Conservation (phyloP, 2,113 vertebrate species). For the Myiozetetes cayanensis region DNA sequence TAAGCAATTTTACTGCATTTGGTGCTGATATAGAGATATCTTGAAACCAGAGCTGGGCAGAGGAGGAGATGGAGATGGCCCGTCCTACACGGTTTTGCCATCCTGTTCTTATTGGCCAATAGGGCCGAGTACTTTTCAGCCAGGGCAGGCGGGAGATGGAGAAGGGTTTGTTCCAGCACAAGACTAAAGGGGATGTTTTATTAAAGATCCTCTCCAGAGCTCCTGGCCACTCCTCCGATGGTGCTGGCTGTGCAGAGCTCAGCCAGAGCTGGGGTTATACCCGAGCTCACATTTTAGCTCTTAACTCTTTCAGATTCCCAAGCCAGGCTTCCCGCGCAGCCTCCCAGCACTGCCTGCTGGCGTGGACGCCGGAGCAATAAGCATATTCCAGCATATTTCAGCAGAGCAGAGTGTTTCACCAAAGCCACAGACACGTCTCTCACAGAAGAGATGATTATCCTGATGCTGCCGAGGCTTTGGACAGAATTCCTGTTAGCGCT, state of each 20-base stretch:
- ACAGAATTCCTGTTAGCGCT: neutral
- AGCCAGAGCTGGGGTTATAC: neutral
- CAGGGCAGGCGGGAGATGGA: neutral
- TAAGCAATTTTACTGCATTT: neutral
- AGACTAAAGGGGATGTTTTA: neutral
- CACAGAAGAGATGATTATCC: neutral
- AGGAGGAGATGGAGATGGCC: neutral
- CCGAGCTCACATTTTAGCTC: neutral
- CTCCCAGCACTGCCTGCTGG: constrained; percentile 22
- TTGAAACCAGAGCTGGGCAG: neutral
- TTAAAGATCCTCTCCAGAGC: neutral
- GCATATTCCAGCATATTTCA: neutral
- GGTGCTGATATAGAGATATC: neutral
- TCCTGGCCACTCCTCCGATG: neutral
- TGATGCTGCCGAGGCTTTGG: neutral
- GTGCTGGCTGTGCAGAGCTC: neutral
- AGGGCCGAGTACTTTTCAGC: neutral
- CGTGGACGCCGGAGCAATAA: fast-evolving
- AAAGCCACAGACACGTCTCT: constrained; percentile 15
- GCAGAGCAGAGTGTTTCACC: neutral
- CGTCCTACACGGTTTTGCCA: neutral
- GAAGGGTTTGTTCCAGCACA: neutral
- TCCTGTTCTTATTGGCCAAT: neutral
- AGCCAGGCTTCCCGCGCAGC: neutral
- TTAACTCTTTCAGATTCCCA: neutral